These are phyloP conservation scores for Myotis davidii DNA, from an alignment of 2,113 vertebrate species.

Conservation along the genomic window DNA sequence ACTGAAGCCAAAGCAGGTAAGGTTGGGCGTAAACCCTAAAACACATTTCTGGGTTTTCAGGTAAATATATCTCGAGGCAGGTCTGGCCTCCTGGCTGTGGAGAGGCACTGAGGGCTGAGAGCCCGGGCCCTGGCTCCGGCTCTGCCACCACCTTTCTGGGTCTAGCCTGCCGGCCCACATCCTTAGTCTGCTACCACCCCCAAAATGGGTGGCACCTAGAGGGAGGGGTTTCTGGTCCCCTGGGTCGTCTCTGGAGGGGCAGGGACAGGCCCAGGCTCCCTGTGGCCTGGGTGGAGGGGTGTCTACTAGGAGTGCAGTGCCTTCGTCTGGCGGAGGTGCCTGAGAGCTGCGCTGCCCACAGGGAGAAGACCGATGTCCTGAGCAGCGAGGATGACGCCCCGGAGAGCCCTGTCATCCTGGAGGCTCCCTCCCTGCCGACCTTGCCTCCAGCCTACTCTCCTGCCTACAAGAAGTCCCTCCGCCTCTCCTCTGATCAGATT, in stretches of 20 bases:
- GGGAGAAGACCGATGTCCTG: slow-evolving; percentile 79
- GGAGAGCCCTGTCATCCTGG: slow-evolving; percentile 38
- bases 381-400: slow-evolving; percentile 83
- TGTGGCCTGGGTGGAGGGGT: neutral
- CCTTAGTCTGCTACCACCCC: neutral
- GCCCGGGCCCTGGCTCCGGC: fast-evolving
- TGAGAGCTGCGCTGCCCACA: slow-evolving; percentile 34
- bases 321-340: neutral
- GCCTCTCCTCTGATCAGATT: slow-evolving; percentile 93
- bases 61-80: neutral
- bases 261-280: neutral
- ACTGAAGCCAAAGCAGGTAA: neutral
- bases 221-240: neutral
- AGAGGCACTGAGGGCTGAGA: neutral
- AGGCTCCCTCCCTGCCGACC: neutral
- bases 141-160: neutral
- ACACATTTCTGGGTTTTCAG: neutral
- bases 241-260: neutral
- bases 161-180: neutral
- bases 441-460: slow-evolving; percentile 49
- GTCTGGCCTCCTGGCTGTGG: neutral
- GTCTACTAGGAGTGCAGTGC: neutral
- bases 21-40: neutral
- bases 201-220: neutral
- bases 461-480: slow-evolving; percentile 92